Evolutionary conservation across 2,113 vertebrate genomes (phyloP).

Genomic region (Rhinogobius similis): DNA sequence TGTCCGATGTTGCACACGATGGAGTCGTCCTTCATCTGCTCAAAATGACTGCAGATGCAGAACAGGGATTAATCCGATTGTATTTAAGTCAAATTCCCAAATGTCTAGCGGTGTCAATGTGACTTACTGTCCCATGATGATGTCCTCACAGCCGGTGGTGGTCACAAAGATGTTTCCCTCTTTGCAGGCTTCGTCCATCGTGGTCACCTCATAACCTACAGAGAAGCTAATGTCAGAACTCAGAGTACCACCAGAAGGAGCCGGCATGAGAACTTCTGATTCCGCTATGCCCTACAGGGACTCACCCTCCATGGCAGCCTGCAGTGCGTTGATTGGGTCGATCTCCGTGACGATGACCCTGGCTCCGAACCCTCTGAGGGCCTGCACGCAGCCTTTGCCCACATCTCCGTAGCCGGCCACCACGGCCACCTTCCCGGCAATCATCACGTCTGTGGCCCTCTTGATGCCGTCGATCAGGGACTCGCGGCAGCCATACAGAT

Average conservation of each 20-base stretch:
- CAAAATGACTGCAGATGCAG: conserved; percentile 85
- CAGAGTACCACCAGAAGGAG: no score
- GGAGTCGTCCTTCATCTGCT: conserved; percentile 94
- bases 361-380: conserved; percentile 89
- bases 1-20: conserved; percentile 98
- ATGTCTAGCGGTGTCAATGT: neutral
- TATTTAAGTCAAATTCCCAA: no score
- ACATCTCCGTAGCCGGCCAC: conserved; percentile 97
- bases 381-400: conserved; percentile 96
- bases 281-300: no score
- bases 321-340: conserved; percentile 95
- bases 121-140: conserved; percentile 88
- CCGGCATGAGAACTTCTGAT: no score
- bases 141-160: conserved; percentile 93
- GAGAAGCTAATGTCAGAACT: neutral
- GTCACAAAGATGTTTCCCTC: conserved; percentile 98
- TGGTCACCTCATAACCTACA: conserved; percentile 96
- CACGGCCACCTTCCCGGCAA: conserved; percentile 94
- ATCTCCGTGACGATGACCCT: conserved; percentile 96
- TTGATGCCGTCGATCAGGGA: conserved; percentile 98
- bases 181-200: conserved; percentile 95
- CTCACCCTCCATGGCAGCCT: conserved; percentile 95
- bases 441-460: conserved; percentile 97
- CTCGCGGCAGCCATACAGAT: conserved; percentile 97
- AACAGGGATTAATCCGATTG: no score